A percentile compares a stretch with the other conserved stretches of the same genome.
Conservation (phyloP, 2,888 invertebrate species). For the Eilema griseolum region DNA sequence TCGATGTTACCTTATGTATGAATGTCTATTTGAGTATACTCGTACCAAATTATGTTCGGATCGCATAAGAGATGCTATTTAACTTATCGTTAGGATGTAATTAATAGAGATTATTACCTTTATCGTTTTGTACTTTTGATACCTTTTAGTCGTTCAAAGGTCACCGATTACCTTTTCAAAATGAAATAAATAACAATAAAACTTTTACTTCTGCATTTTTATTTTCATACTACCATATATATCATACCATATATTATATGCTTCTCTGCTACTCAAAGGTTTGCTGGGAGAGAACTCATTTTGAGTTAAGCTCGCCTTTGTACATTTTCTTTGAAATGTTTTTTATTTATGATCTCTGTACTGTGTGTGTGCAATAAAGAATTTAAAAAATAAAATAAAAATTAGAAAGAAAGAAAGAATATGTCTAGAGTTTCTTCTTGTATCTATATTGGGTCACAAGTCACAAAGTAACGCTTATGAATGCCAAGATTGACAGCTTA, state of each 20-base stretch:
- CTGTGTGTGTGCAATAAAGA: no score
- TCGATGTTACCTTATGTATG: slow-evolving; percentile 66
- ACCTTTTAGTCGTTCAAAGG: slow-evolving; percentile 83
- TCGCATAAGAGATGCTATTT: slow-evolving; percentile 77
- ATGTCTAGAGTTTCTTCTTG: neutral
- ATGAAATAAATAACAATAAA: slow-evolving; percentile 84
- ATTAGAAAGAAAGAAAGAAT: no score
- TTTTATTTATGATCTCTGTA: no score
- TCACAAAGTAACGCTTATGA: neutral
- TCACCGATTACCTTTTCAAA: slow-evolving; percentile 86
- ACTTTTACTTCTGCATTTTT: slow-evolving; percentile 63
- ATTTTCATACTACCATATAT: slow-evolving; percentile 26
- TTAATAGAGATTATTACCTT: slow-evolving; percentile 78
- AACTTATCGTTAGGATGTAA: slow-evolving; percentile 77
- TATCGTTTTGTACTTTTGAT: slow-evolving; percentile 85
- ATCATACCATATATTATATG: no score
- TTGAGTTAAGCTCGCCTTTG: no score
- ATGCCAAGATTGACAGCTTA: neutral
- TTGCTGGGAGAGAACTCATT: no score
- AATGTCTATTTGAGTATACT: slow-evolving; percentile 56
- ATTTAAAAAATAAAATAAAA: no score
- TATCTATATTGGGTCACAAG: no score
- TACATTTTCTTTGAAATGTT: no score
- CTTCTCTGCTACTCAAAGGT: no score
- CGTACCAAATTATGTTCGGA: slow-evolving; percentile 73